A percentile compares a stretch with the other conserved stretches of the same genome.
phyloP scores from a whole-genome alignment of 2,797 vertebrate genomes.

The Xenopus petersii region DNA sequence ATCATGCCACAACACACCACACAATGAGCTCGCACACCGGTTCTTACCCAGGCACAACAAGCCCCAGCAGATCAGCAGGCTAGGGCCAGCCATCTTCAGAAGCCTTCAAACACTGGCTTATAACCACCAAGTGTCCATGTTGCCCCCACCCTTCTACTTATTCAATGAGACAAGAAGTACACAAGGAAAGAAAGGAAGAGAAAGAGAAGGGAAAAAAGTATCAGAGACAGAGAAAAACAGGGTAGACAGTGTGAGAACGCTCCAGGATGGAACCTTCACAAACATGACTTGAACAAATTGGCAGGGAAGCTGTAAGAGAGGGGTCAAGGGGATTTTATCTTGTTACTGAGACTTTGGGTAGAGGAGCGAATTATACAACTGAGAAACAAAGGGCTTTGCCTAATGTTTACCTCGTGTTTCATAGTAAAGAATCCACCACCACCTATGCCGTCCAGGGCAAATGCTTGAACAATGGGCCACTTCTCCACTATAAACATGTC shows the following conservation, averaged over 20 bases:
- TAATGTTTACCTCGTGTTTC: conserved; percentile 82
- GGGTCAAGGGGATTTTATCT: not conserved
- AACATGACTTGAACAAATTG: not conserved
- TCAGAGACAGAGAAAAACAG: not conserved
- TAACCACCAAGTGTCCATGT: conserved; percentile 32
- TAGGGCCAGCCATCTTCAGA: conserved; percentile 19
- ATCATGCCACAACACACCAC: conserved; percentile 27
- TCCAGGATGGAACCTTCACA: not conserved
- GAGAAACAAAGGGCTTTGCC: no score
- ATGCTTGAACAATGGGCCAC: conserved; percentile 96
- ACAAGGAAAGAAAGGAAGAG: conserved; percentile 10
- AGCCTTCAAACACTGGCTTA: conserved; percentile 30
- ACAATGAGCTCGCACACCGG: not conserved
- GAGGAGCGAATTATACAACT: no score
- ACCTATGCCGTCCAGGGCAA: conserved; percentile 93
- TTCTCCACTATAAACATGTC: conserved; percentile 97
- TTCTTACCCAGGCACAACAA: conserved; percentile 11
- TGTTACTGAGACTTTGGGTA: not conserved
- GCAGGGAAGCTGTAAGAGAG: not conserved
- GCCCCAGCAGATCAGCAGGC: conserved; percentile 16
- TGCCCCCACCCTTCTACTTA: conserved; percentile 26
- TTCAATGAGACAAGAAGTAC: conserved; percentile 11
- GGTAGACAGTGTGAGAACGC: not conserved
- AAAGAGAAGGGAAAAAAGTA: not conserved
- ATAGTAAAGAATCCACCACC: conserved; percentile 95